Evolutionary conservation across 2,888 invertebrate species (phyloP), one percentile per base, ranked within the genome.

Genomic region (Coleophora deauratella): DNA sequence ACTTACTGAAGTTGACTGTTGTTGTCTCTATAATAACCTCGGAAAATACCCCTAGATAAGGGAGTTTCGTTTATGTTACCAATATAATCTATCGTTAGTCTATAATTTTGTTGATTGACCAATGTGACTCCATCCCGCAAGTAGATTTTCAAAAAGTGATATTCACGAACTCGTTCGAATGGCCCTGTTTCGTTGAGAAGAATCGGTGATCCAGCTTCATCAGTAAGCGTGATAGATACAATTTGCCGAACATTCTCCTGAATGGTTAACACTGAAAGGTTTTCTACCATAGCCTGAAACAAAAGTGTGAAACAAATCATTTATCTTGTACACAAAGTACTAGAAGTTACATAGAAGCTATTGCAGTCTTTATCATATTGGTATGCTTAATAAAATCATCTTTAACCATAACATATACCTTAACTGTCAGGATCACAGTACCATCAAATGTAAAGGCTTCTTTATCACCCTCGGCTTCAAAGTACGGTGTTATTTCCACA

Each of bases 401-500:
- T 15, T 35, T 13, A 3, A 31, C 28, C 14, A 34, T 13, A n/a
- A 33, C 9, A 31, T 69, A 67, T 55, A 82, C 84, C 52, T 47
- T 61, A 4, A 84, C 43, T 31, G 45, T 55, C 21, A 89, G 75
- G 7, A 57, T 66, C 1, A 86, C 81, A 15, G 46, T 49, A 7
- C 89, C 89, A 39, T 74, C 67, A 49, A 89, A 88, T 7, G 69
- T 74, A 50, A 87, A 88, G 0, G 65, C 63, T 21, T 62, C 64
- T 13, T 66, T 72, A 9, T 52, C 48, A 6, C 36, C 55, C 32
- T 65, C 66, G 10, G 62, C 69, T 45, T 78, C 68, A 13, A 90
- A 79, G 46, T 87, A 82, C 0, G 89, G 89, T 0, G 72, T 78
- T 11, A 91, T 62, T 45, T 81, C 74, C 1, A 91, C 65, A 6